Conservation (phyloP, 2,797 vertebrate genomes). For the Liasis olivaceus region DNA sequence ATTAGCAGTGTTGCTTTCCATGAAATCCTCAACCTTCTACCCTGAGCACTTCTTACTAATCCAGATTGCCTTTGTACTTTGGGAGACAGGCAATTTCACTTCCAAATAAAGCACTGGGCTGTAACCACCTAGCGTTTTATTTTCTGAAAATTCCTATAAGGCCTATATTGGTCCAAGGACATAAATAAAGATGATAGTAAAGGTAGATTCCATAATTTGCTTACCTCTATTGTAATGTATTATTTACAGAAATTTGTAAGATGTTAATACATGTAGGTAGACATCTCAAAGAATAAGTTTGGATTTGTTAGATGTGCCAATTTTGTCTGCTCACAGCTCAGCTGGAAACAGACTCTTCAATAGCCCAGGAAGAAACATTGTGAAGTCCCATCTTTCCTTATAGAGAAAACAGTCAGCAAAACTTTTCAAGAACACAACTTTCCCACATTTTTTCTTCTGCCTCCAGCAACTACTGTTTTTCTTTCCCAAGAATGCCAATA, state of each 20-base stretch:
- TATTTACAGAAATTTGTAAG: too few species aligned
- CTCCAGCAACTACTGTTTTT: not conserved
- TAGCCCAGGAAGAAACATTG: not conserved
- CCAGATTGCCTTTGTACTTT: not conserved
- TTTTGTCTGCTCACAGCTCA: not conserved
- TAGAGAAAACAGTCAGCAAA: not conserved
- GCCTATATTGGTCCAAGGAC: not conserved
- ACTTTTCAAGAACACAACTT: not conserved
- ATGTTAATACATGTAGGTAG: not conserved
- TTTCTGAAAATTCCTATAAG: not conserved
- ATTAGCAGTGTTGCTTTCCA: not conserved
- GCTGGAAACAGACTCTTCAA: not conserved
- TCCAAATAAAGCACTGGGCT: not conserved
- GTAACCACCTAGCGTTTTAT: slow-evolving; percentile 3
- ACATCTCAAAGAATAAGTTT: not conserved
- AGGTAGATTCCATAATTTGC: too few species aligned
- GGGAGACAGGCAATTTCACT: not conserved
- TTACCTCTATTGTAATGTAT: too few species aligned
- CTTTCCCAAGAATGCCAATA: not conserved
- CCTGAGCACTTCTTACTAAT: not conserved
- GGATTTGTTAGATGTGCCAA: not conserved
- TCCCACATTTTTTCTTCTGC: not conserved
- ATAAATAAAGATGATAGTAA: too few species aligned
- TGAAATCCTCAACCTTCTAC: not conserved
- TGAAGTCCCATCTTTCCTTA: not conserved